Percentiles rank a stretch among this genome's conserved stretches.
phyloP scores from a whole-genome alignment of 2,888 invertebrate genomes.

The Mythimna vitellina region DNA sequence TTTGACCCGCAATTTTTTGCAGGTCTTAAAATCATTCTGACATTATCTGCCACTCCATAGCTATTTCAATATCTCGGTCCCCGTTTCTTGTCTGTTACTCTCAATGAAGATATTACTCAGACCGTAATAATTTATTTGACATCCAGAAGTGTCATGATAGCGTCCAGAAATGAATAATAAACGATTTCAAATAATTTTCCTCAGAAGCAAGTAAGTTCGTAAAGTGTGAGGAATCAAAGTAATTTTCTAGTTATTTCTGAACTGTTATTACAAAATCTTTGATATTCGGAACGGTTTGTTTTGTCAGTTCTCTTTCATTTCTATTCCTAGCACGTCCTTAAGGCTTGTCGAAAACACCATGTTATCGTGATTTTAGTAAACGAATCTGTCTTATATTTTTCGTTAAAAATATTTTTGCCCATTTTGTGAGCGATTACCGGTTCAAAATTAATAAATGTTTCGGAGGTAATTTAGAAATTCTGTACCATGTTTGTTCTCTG shows the following conservation, averaged over 20 bases:
- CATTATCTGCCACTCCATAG: slow-evolving; percentile 45
- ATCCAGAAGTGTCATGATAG: slow-evolving; percentile 63
- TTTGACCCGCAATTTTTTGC: neutral
- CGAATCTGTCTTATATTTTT: neutral
- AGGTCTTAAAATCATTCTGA: slow-evolving; percentile 24
- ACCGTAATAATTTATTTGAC: slow-evolving; percentile 64
- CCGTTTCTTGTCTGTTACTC: slow-evolving; percentile 48
- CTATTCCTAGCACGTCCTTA: neutral
- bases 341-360: neutral
- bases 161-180: slow-evolving; percentile 67
- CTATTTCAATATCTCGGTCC: slow-evolving; percentile 57
- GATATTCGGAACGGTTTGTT: neutral
- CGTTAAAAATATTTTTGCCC: neutral
- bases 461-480: neutral
- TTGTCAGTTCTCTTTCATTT: neutral
- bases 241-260: neutral
- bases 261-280: neutral
- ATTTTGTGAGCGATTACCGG: neutral
- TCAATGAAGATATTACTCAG: slow-evolving; percentile 57
- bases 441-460: neutral
- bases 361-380: slow-evolving; percentile 4
- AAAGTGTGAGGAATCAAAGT: slow-evolving; percentile 30
- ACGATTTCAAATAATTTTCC: slow-evolving; percentile 58
- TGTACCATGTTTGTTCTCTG: neutral
- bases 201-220: slow-evolving; percentile 15